Conservation (phyloP, 2,888 invertebrate species). For the Anticlea derivata region DNA sequence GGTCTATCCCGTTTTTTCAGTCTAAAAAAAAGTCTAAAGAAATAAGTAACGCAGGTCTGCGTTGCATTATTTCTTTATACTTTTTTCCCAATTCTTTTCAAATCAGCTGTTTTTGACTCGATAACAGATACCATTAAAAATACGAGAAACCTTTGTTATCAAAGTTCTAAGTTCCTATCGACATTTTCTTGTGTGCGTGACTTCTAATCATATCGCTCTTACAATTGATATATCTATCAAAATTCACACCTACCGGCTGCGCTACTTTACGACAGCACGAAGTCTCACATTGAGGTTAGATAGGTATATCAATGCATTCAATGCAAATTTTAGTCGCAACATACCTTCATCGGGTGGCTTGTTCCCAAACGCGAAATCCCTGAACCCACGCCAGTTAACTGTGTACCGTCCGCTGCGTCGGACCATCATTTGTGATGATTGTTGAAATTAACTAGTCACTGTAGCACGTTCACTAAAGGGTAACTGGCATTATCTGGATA, state of each 20-base stretch:
- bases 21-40: too few relatives aligned
- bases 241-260: constrained; percentile 4
- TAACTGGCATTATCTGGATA: constrained; percentile 48
- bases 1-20: too few relatives aligned
- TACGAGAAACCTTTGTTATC: too few relatives aligned
- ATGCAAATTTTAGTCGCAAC: constrained; percentile 33
- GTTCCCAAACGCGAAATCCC: constrained; percentile 73
- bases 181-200: constrained; percentile 9
- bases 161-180: background rate
- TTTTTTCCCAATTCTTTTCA: too few relatives aligned
- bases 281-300: constrained; percentile 54
- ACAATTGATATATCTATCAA: constrained; percentile 24
- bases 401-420: constrained; percentile 80
- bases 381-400: constrained; percentile 80
- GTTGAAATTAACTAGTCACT: constrained; percentile 33
- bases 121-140: too few relatives aligned
- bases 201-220: constrained; percentile 5
- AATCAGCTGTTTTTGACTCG: too few relatives aligned
- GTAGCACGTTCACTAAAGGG: constrained; percentile 47
- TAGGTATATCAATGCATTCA: constrained; percentile 41
- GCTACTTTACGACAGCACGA: constrained; percentile 7
- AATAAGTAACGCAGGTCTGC: too few relatives aligned
- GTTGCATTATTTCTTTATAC: too few relatives aligned
- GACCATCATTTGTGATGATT: constrained; percentile 69
- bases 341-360: constrained; percentile 79